Percentiles rank a stretch among this genome's conserved stretches.
Conservation (phyloP, 2,113 vertebrate genomes). For the Emydocephalus ijimae region DNA sequence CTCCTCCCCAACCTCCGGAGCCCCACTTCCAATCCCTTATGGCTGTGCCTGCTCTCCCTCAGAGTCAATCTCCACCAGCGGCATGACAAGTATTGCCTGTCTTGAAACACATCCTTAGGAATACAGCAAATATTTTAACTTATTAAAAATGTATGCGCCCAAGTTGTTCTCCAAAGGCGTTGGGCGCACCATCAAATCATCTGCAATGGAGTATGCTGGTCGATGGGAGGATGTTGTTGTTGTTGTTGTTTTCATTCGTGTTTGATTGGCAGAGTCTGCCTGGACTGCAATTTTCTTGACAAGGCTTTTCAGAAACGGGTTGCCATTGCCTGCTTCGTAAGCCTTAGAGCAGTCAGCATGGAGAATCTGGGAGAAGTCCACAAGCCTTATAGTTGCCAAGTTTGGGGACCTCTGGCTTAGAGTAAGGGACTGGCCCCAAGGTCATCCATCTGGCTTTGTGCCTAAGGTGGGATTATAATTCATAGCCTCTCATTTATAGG, state of each 20-base stretch:
- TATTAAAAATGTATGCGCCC: not conserved
- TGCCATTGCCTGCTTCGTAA: not conserved
- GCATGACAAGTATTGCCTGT: not conserved
- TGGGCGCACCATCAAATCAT: not conserved
- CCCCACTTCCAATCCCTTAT: too few relatives aligned
- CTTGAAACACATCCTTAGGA: not conserved
- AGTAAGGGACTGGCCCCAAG: not conserved
- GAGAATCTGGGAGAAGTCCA: too few relatives aligned
- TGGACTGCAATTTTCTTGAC: not conserved
- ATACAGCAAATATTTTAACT: not conserved
- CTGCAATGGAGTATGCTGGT: not conserved
- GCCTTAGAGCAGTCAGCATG: not conserved
- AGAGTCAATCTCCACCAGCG: too few relatives aligned
- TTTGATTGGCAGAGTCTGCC: not conserved
- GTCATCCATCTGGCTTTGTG: not conserved
- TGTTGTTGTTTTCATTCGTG: not conserved
- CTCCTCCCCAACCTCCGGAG: too few relatives aligned
- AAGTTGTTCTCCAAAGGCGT: not conserved
- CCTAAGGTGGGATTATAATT: not conserved
- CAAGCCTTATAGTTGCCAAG: too few relatives aligned
- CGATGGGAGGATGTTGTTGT: not conserved
- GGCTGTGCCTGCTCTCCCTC: too few relatives aligned
- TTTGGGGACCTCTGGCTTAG: not conserved
- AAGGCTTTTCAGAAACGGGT: not conserved
- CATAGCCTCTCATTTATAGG: too few relatives aligned